A percentile compares a stretch with the other conserved stretches of the same genome.
Conservation (phyloP, 2,797 vertebrate species). For the Gymnopithys bicolor region DNA sequence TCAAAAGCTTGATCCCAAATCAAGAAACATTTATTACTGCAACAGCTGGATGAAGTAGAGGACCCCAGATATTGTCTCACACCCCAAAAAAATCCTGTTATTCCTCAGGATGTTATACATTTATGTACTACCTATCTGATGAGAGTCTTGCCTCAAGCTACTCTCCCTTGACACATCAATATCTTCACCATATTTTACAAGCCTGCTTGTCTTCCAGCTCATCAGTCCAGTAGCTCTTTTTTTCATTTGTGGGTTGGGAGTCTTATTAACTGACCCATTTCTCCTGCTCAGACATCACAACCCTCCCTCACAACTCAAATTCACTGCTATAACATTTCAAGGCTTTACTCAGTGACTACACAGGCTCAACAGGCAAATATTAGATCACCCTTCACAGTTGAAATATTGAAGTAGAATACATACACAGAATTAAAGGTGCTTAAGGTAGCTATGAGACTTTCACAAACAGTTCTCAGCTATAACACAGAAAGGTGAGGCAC, state of each 20-base stretch:
- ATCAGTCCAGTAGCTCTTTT: neutral
- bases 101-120: neutral
- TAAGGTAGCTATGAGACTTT: neutral
- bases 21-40: neutral
- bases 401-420: neutral
- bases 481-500: neutral
- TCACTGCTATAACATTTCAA: neutral
- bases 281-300: neutral
- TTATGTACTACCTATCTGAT: neutral
- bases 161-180: neutral
- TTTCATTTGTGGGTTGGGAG: neutral
- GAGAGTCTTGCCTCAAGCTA: neutral
- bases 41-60: neutral
- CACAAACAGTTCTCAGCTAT: neutral
- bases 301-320: neutral
- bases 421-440: neutral
- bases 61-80: neutral
- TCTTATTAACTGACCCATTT: conserved; percentile 11
- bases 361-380: neutral
- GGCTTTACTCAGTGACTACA: neutral
- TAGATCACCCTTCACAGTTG: neutral
- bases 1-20: neutral
- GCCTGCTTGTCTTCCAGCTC: neutral
- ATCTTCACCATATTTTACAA: neutral
- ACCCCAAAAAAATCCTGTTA: neutral